A percentile compares a stretch with the other conserved stretches of the same genome.
Evolutionary conservation across 2,888 invertebrate genomes (phyloP).

Genomic region (Cylindroiulus punctatus): DNA sequence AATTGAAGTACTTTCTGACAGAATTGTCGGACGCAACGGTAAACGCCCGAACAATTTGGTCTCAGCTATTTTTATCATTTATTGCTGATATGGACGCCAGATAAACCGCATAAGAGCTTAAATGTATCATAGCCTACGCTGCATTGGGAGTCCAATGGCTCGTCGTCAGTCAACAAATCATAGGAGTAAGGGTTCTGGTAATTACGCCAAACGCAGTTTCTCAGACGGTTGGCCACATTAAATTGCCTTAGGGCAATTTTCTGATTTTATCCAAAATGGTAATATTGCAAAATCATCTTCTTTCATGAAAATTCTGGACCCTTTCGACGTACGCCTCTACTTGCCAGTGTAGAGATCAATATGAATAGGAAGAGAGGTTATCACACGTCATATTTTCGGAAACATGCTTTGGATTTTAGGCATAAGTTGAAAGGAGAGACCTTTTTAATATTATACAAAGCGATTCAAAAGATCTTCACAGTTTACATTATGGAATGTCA

Average conservation of each 20-base stretch:
- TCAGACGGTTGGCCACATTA: background rate
- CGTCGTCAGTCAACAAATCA: background rate
- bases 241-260: background rate
- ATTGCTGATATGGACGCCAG: background rate
- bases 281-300: background rate
- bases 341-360: background rate
- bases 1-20: background rate
- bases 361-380: background rate
- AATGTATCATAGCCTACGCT: background rate
- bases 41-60: background rate
- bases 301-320: background rate
- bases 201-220: background rate
- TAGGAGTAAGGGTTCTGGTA: background rate
- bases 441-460: background rate
- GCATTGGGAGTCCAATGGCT: slow-evolving; percentile 2
- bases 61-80: background rate
- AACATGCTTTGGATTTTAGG: background rate
- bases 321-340: background rate
- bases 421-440: background rate
- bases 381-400: background rate
- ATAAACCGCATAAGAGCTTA: slow-evolving; percentile 7
- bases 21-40: slow-evolving; percentile 16
- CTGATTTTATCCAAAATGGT: background rate
- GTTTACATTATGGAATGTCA: too few relatives aligned
- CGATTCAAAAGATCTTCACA: too few relatives aligned